Base-by-base conservation (phyloP, 2,797 vertebrate species). In the Cirrhinus molitorella region DNA sequence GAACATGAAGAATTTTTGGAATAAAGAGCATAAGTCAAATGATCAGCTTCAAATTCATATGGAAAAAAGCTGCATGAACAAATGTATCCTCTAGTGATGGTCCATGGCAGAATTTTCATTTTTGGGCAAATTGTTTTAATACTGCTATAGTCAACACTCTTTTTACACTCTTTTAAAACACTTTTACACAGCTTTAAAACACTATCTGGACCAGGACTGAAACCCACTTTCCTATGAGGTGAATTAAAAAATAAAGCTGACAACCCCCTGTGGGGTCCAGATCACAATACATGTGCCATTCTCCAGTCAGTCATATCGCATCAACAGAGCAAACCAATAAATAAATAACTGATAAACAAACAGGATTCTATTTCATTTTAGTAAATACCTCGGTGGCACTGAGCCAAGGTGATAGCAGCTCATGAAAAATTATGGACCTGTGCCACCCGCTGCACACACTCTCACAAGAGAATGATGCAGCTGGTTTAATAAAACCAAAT, bases 241-340 rank as follows among this genome's bases (percentile, higher is more conserved):
- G 55, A 43, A 23, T 59, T 25, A 61, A 23, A 28, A 1, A 10
- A 75, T 75, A 75, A 75, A 75, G 31, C 31, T 21, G 11, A 25
- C 1, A 17, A 31, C 67, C 51, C 4, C 4, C 10, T 34, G 9
- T 76, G n/a, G 1, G 13, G 9, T 40, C 17, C 14, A n/a, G 2
- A 59, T 65, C 70, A 71, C 25, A 40, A 70, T 40, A 13, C 34
- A 76, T 10, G 37, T 9, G 47, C 37, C 12, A 63, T 28, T 5
- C 10, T 53, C 59, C 68, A 43, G 59, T 87, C 23, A 81, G 57
- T 74, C 45, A 55, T 45, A 45, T 28, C 17, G 12, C 51, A 59
- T 19, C 43, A 28, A n/a, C 74, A 76, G 59, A 79, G 67, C 14
- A 68, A 75, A 71, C 19, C 34, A 66, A 81, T 13, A 51, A 84